phyloP scores from a whole-genome alignment of 2,797 vertebrate species.

The Zonotrichia albicollis region DNA sequence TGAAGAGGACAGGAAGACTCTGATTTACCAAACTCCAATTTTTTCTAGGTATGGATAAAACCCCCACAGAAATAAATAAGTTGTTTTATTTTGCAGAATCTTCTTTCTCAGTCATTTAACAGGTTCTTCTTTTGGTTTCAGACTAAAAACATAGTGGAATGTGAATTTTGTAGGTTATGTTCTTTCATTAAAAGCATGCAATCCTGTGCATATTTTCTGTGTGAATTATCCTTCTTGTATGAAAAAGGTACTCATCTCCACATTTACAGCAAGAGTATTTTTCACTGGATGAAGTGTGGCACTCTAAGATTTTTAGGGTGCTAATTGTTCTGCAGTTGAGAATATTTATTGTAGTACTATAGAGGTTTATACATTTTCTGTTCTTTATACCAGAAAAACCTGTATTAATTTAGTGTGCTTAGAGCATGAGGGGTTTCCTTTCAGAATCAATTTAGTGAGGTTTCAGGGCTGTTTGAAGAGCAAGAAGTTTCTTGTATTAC shows the following conservation, averaged over 20 bases:
- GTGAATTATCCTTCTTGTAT: not conserved
- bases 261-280: not conserved
- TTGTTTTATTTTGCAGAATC: not conserved
- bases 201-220: not conserved
- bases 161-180: not conserved
- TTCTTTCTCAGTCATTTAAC: not conserved
- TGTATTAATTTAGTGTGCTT: not conserved
- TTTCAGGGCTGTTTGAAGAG: not conserved
- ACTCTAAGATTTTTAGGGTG: not conserved
- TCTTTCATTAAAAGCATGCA: not conserved
- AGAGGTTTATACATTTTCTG: not conserved
- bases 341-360: not conserved
- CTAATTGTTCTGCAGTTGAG: not conserved
- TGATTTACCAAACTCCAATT: not conserved
- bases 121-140: not conserved
- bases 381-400: not conserved
- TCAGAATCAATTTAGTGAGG: not conserved
- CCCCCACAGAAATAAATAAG: rapidly evolving
- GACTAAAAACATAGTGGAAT: not conserved
- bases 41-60: not conserved
- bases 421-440: not conserved
- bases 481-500: not conserved
- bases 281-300: not conserved
- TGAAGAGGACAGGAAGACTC: not conserved
- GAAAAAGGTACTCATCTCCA: not conserved